Evolutionary conservation across 2,888 invertebrate genomes (phyloP).

Genomic region (Gymnosoma rotundatum): DNA sequence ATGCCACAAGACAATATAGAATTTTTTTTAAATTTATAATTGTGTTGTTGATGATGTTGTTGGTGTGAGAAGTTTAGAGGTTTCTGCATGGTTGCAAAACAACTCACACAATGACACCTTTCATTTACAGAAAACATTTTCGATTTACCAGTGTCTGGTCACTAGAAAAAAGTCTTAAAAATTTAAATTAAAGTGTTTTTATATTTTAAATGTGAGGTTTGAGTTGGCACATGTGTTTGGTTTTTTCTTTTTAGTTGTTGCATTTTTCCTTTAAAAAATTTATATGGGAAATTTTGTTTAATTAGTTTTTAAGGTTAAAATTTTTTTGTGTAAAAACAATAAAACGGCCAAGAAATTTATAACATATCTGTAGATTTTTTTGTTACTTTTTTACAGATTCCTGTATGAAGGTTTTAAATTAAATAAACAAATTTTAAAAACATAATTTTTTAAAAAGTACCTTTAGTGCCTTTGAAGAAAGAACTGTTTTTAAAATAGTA

Average conservation of each 20-base stretch:
- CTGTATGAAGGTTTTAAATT: neutral
- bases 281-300: conserved; percentile 25
- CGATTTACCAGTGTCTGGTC: conserved; percentile 21
- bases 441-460: too few relatives aligned
- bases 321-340: neutral
- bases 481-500: neutral
- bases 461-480: neutral
- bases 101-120: neutral
- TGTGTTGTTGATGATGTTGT: conserved; percentile 9
- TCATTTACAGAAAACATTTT: neutral
- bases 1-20: conserved; percentile 20
- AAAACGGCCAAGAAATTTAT: neutral
- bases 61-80: conserved; percentile 14
- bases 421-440: neutral
- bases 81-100: conserved; percentile 12
- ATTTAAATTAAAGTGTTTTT: conserved; percentile 66
- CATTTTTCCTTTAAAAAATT: neutral
- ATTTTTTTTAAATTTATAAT: conserved; percentile 30
- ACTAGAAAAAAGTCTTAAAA: conserved; percentile 25
- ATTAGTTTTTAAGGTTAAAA: conserved; percentile 60
- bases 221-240: conserved; percentile 11
- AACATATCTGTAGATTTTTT: too few relatives aligned
- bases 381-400: too few relatives aligned
- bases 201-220: conserved; percentile 30
- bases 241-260: neutral